Conservation (phyloP, 2,797 vertebrate species). For the Steatocranus sp. region DNA sequence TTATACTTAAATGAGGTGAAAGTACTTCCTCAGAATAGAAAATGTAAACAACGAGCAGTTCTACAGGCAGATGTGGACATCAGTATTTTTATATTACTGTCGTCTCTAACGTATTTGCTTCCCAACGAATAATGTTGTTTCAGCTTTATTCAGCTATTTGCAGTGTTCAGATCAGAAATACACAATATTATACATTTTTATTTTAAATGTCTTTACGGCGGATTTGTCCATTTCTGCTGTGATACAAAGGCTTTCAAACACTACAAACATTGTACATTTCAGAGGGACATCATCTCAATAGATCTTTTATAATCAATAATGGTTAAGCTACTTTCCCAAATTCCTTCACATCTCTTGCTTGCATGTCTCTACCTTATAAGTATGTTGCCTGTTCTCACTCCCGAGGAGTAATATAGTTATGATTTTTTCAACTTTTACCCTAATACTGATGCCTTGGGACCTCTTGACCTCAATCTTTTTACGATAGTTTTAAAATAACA, state of each 20-base stretch:
- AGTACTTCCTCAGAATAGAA: not conserved
- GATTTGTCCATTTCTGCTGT: not conserved
- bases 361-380: not conserved
- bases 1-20: not conserved
- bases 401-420: too few relatives aligned
- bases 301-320: not conserved
- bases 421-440: too few relatives aligned
- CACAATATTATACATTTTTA: not conserved
- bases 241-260: not conserved
- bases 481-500: not conserved
- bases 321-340: not conserved
- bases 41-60: not conserved
- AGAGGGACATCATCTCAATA: not conserved
- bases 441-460: not conserved
- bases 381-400: too few relatives aligned
- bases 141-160: not conserved
- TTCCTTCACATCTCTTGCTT: not conserved
- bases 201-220: not conserved
- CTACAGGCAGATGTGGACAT: not conserved
- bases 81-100: not conserved
- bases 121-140: accelerated
- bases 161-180: not conserved
- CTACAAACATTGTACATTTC: not conserved
- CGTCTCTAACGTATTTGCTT: not conserved
- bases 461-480: not conserved